A percentile compares a stretch with the other conserved stretches of the same genome.
These are phyloP conservation scores for Ctenomys sociabilis DNA, from an alignment of 2,113 vertebrate species.

Conservation along the genomic window DNA sequence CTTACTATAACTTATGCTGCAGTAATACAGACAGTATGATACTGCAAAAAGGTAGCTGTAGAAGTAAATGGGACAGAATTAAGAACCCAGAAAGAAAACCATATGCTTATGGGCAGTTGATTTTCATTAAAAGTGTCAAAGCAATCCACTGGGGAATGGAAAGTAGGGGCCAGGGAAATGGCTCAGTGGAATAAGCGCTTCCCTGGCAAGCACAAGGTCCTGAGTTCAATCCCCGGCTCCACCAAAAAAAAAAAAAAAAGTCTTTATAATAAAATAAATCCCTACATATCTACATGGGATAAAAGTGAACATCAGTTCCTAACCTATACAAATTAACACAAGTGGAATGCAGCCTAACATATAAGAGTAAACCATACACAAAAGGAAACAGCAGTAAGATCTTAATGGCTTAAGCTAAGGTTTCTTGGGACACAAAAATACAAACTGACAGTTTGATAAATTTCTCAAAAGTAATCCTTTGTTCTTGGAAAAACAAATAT, in stretches of 20 bases:
- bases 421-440: conserved; percentile 25
- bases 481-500: conserved; percentile 10
- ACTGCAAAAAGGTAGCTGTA: background rate
- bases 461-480: conserved; percentile 43
- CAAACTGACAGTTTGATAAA: background rate
- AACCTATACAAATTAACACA: background rate
- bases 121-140: background rate
- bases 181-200: too few relatives aligned
- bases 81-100: background rate
- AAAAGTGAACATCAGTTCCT: background rate
- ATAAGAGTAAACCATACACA: background rate
- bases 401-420: background rate
- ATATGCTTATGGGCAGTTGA: background rate
- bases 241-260: too few relatives aligned
- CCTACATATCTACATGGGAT: background rate
- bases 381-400: background rate
- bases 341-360: background rate
- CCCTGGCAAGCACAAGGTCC: too few relatives aligned
- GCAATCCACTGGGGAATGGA: background rate
- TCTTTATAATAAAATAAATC: conserved; percentile 30
- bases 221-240: too few relatives aligned
- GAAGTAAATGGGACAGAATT: background rate
- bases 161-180: too few relatives aligned
- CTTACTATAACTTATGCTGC: background rate
- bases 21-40: background rate